Percentiles rank a stretch among this genome's conserved stretches.
Evolutionary conservation across 2,113 vertebrate species (phyloP).

Genomic region (rat (Rattus norvegicus)): GRCr8 NC_086030.1:45631501-45632000

Average conservation of each 20-base stretch:
- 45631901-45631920: neutral
- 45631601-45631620: too few relatives aligned
- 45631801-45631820: neutral
- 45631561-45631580: too few relatives aligned
- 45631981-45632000: neutral
- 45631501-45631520: neutral
- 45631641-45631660: neutral
- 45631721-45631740: neutral
- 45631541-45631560: too few relatives aligned
- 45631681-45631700: neutral
- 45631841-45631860: neutral
- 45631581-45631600: neutral
- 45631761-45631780: neutral
- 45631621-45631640: neutral
- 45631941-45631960: neutral
- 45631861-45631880: neutral
- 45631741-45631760: slow-evolving; percentile 28
- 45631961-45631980: neutral
- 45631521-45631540: neutral
- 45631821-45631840: neutral
- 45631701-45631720: neutral
- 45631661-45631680: neutral
- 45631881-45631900: neutral
- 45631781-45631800: neutral
- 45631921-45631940: neutral